Percentiles rank a stretch among this genome's conserved stretches.
These are phyloP conservation scores for Dromas ardeola DNA, from an alignment of 2,113 vertebrate species.

Conservation along the genomic window DNA sequence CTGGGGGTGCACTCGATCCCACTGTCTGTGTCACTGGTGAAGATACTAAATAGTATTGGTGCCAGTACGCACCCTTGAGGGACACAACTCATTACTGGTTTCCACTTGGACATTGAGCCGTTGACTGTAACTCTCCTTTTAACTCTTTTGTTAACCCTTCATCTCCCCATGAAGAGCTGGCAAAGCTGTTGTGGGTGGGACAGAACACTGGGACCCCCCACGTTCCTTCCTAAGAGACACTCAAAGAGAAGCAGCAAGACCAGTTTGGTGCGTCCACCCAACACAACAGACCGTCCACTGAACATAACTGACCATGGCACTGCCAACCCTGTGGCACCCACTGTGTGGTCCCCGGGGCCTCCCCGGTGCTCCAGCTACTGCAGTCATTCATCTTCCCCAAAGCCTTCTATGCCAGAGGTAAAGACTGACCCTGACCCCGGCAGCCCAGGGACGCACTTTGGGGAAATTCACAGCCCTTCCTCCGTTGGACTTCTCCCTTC, in stretches of 20 bases:
- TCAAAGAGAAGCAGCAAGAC: background rate
- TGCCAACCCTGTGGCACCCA: background rate
- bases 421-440: background rate
- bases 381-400: too few relatives aligned
- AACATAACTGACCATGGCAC: background rate
- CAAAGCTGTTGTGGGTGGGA: background rate
- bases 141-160: background rate
- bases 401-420: background rate
- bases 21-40: background rate
- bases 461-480: background rate
- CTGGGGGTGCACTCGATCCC: background rate
- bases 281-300: rapidly evolving
- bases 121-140: background rate
- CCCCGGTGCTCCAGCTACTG: too few relatives aligned
- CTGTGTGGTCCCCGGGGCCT: rapidly evolving
- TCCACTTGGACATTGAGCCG: background rate
- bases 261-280: background rate
- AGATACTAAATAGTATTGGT: background rate
- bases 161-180: background rate
- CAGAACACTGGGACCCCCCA: background rate
- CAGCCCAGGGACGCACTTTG: background rate
- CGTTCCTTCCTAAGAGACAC: background rate
- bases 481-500: background rate
- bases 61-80: background rate
- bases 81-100: background rate